A percentile compares a stretch with the other conserved stretches of the same genome.
Conservation (phyloP, 2,888 invertebrate genomes). For the Pandemis corylana region DNA sequence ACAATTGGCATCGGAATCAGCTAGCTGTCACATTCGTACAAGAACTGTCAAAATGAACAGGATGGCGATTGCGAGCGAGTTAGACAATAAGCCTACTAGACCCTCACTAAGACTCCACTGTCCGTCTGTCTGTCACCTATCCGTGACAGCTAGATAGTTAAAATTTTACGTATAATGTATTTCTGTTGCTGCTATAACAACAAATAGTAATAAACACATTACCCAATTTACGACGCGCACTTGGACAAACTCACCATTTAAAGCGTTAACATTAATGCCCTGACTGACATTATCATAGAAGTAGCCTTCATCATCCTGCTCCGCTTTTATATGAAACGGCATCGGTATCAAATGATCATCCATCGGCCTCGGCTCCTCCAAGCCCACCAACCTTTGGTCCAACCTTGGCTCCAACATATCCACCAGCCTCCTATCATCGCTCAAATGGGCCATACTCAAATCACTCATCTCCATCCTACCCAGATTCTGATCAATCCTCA, state of each 20-base stretch:
- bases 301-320: constrained; percentile 76
- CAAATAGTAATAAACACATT: too few species aligned
- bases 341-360: constrained; percentile 66
- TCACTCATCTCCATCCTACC: constrained; percentile 50
- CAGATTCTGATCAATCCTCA: constrained; percentile 50
- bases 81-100: too few species aligned
- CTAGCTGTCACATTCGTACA: too few species aligned
- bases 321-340: constrained; percentile 76
- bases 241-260: constrained; percentile 62
- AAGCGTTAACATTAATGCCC: constrained; percentile 55
- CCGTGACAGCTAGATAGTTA: too few species aligned
- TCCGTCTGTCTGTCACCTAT: too few species aligned
- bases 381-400: constrained; percentile 51
- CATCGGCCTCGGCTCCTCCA: constrained; percentile 52
- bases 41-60: too few species aligned
- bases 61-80: too few species aligned
- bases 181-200: too few species aligned
- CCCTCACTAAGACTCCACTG: too few species aligned
- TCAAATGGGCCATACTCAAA: constrained; percentile 23
- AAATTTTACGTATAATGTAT: too few species aligned
- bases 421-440: constrained; percentile 33
- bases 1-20: too few species aligned
- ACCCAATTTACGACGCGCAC: too few species aligned
- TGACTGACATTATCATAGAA: constrained; percentile 71
- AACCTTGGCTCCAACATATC: constrained; percentile 51